Evolutionary conservation across 2,888 invertebrate genomes (phyloP).

Genomic region (Eurytoma adleriae): DNA sequence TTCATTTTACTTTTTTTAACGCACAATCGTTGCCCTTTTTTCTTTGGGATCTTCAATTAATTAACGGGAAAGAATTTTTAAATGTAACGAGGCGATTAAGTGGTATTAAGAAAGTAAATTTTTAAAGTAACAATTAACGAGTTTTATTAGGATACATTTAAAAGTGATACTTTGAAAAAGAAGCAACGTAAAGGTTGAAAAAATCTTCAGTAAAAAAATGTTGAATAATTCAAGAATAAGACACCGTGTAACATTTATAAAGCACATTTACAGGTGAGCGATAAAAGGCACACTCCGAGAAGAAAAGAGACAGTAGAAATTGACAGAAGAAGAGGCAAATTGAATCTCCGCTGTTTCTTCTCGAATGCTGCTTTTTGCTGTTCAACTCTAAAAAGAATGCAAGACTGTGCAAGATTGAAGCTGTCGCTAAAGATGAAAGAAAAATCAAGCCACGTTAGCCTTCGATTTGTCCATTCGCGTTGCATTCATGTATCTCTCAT

Average conservation of each 20-base stretch:
- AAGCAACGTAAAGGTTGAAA: too few species aligned
- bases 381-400: too few species aligned
- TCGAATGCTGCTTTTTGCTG: neutral
- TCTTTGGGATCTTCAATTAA: neutral
- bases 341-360: neutral
- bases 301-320: neutral
- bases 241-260: too few species aligned
- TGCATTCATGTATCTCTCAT: too few species aligned
- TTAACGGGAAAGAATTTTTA: neutral
- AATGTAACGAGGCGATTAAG: neutral
- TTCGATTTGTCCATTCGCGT: neutral
- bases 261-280: neutral
- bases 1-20: too few species aligned
- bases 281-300: conserved; percentile 1
- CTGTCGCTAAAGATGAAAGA: neutral
- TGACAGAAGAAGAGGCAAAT: conserved; percentile 18
- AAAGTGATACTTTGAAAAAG: too few species aligned
- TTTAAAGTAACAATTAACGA: too few species aligned
- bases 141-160: too few species aligned
- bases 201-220: too few species aligned
- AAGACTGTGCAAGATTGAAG: too few species aligned
- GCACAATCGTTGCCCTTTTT: neutral
- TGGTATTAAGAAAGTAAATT: too few species aligned
- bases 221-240: too few species aligned
- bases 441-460: neutral